Evolutionary conservation across 2,797 vertebrate genomes (phyloP), one percentile per base, ranked within the genome.

Genomic region (Enoplosus armatus): DNA sequence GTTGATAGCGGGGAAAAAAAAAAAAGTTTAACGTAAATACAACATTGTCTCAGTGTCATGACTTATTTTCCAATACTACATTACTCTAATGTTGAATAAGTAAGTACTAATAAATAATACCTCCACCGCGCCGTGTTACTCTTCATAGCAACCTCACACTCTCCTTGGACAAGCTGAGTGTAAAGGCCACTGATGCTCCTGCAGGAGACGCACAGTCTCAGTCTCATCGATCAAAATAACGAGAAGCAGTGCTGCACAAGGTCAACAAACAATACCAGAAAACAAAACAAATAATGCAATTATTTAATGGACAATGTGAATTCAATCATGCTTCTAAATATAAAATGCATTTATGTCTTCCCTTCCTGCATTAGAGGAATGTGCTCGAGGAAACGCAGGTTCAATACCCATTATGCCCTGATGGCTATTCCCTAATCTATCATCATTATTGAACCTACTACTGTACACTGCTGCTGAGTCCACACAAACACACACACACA

Each of bases 241-340:
- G n/a, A 75, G 79, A 61, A 3, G 60, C 67, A 29, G 20, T 0
- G 24, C 45, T 35, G 55, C 43, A 22, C 41, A 11, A 14, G 53
- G 16, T 8, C 10, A 14, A 68, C 50, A 63, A 67, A 60, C 61
- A 64, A 58, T 26, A 35, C 15, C 1, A 45, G 18, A 62, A 79
- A 86, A 41, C 33, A 74, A 78, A 85, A 83, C 75, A 86, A 91
- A 89, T 68, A 72, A 83, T 54, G 33, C 50, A 85, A 75, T 85
- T 77, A 80, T 85, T 75, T 48, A 15, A 45, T 60, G 33, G 43
- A 8, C 26, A 62, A 65, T 41, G 47, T 48, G 60, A 80, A 55
- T 80, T 74, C 69, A 83, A 61, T 83, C 54, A 78, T 51, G 73
- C 53, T 56, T 88, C 76, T 77, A 70, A 66, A 78, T 69, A 47